These are phyloP conservation scores for Axis porcinus DNA, from an alignment of 2,113 vertebrate species.

Conservation along the genomic window DNA sequence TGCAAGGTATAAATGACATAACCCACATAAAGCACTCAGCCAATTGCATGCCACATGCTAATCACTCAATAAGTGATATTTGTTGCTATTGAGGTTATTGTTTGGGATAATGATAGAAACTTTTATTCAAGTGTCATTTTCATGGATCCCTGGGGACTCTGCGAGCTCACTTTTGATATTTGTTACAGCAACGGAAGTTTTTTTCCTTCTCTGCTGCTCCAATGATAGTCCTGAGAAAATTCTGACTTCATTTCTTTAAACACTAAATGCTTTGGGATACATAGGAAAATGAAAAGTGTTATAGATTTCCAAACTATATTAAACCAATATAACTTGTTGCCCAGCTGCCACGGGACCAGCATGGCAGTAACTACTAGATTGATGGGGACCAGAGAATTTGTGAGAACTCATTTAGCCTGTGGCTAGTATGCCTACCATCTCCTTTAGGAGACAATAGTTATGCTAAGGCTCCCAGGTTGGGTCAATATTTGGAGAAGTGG, in stretches of 20 bases:
- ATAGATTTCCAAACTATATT: conserved; percentile 45
- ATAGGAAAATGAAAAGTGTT: conserved; percentile 49
- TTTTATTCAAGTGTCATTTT: background rate
- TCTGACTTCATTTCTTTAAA: conserved; percentile 46
- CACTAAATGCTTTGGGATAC: conserved; percentile 15
- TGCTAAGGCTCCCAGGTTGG: background rate
- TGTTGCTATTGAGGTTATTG: background rate
- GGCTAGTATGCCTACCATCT: background rate
- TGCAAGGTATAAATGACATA: background rate
- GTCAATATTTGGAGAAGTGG: background rate
- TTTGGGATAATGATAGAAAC: background rate
- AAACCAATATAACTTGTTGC: conserved; percentile 55
- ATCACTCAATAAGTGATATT: background rate
- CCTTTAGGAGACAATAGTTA: background rate
- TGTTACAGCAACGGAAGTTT: background rate
- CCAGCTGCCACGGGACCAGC: background rate
- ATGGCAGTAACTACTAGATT: background rate
- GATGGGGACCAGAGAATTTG: background rate
- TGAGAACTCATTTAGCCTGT: background rate
- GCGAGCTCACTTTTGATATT: background rate
- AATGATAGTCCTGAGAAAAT: conserved; percentile 1
- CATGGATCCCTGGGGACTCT: background rate
- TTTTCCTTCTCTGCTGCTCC: conserved; percentile 15
- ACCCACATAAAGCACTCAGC: background rate
- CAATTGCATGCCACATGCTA: background rate